Evolutionary conservation across 1,140 invertebrate genomes (phyloP).

Genomic region (Drosophila baimaii): DNA sequence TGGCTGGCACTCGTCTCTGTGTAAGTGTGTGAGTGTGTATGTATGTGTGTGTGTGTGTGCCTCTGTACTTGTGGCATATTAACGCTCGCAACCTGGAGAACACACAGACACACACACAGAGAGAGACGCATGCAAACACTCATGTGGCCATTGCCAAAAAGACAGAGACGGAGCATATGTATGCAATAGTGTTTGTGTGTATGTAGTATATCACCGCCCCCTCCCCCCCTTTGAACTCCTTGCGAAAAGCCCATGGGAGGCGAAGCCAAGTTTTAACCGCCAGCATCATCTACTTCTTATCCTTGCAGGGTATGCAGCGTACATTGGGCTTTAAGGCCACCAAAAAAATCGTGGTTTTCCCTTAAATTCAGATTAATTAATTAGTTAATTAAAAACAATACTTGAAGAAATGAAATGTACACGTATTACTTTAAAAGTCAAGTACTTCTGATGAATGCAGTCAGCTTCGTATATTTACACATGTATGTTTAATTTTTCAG

Average conservation of each 20-base stretch:
- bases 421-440: too few relatives aligned
- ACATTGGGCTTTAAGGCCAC: neutral
- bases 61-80: conserved; percentile 41
- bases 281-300: conserved; percentile 42
- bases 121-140: conserved; percentile 37
- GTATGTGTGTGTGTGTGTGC: conserved; percentile 12
- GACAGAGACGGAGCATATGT: conserved; percentile 26
- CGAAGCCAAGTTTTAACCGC: conserved; percentile 71
- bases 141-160: conserved; percentile 72
- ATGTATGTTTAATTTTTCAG: too few relatives aligned
- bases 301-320: conserved; percentile 10
- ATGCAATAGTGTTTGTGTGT: conserved; percentile 3
- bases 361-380: too few relatives aligned
- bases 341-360: too few relatives aligned
- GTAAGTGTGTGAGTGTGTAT: conserved; percentile 1
- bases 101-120: conserved; percentile 34
- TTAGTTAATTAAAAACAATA: too few relatives aligned
- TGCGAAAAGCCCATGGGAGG: conserved; percentile 34
- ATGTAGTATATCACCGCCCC: conserved; percentile 25
- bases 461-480: too few relatives aligned
- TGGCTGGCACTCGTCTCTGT: conserved; percentile 58
- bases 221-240: neutral
- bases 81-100: conserved; percentile 36
- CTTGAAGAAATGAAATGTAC: too few relatives aligned
- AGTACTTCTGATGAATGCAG: too few relatives aligned